phyloP scores from a whole-genome alignment of 2,888 invertebrate genomes.

The Rutpela maculata region DNA sequence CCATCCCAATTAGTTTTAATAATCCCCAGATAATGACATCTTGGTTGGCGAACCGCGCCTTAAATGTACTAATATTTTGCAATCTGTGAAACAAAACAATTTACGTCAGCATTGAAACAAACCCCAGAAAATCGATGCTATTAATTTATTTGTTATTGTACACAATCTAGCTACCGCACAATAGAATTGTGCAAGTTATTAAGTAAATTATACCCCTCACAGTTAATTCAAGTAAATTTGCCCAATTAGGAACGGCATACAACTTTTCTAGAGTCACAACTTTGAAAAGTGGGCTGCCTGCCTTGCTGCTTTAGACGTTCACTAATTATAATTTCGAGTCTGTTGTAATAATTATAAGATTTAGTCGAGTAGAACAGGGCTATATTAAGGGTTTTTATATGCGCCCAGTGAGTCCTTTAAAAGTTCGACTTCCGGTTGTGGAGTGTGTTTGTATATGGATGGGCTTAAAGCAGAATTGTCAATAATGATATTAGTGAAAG shows the following conservation, averaged over 20 bases:
- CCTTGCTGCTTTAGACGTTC: slow-evolving; percentile 57
- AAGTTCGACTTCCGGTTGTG: neutral
- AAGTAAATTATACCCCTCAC: slow-evolving; percentile 47
- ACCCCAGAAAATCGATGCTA: neutral
- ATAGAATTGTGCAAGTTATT: slow-evolving; percentile 37
- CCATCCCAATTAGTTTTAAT: no score
- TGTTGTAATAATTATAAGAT: slow-evolving; percentile 66
- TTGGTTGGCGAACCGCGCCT: no score
- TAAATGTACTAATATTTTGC: no score
- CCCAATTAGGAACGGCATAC: slow-evolving; percentile 58
- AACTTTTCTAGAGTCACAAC: slow-evolving; percentile 60
- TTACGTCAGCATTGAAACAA: neutral
- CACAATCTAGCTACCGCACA: slow-evolving; percentile 16
- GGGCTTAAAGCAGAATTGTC: neutral
- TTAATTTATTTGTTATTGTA: slow-evolving; percentile 36
- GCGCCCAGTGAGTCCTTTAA: slow-evolving; percentile 30
- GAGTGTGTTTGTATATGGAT: slow-evolving; percentile 15
- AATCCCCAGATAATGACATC: no score
- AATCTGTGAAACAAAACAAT: no score
- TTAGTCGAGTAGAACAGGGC: slow-evolving; percentile 59
- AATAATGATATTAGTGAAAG: neutral
- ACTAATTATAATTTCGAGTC: slow-evolving; percentile 64
- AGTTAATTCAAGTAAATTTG: slow-evolving; percentile 59
- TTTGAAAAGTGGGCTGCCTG: slow-evolving; percentile 51
- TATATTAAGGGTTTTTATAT: slow-evolving; percentile 58